Percentiles rank a stretch among this genome's conserved stretches.
These are phyloP conservation scores for Crotophaga sulcirostris DNA, from an alignment of 2,113 vertebrate species.

Conservation along the genomic window DNA sequence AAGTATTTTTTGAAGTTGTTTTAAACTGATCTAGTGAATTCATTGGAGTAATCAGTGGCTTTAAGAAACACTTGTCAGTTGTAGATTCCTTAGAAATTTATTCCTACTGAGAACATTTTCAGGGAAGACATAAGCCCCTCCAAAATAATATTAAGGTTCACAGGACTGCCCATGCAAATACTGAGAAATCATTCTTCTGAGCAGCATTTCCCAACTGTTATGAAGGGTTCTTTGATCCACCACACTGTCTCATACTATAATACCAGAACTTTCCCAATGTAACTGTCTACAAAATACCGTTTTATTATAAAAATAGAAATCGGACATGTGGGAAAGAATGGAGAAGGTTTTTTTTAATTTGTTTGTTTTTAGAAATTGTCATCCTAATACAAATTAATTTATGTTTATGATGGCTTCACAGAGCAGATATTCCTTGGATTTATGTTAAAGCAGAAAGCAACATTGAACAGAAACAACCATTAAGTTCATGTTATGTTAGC, in stretches of 20 bases:
- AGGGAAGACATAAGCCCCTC: not conserved
- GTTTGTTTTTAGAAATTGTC: not conserved
- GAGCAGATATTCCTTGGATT: not conserved
- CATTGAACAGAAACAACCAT: not conserved
- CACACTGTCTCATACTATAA: not conserved
- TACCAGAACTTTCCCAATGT: not conserved
- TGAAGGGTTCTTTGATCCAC: not conserved
- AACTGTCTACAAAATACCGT: not conserved
- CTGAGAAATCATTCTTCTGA: not conserved
- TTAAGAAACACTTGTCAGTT: not conserved
- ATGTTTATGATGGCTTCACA: not conserved
- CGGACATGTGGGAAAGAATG: not conserved
- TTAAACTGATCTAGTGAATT: not conserved
- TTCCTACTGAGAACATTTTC: not conserved
- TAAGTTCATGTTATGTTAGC: not conserved
- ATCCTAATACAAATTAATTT: not conserved
- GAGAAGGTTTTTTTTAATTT: not conserved
- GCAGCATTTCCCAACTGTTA: not conserved
- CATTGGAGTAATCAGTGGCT: not conserved
- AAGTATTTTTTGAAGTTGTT: not conserved
- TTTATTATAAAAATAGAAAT: not conserved
- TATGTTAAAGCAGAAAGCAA: not conserved
- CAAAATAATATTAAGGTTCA: not conserved
- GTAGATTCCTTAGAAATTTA: not conserved
- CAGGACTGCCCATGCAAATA: not conserved